A percentile compares a stretch with the other conserved stretches of the same genome.
Evolutionary conservation across 2,888 invertebrate genomes (phyloP).

Genomic region (Lepas anatifera): DNA sequence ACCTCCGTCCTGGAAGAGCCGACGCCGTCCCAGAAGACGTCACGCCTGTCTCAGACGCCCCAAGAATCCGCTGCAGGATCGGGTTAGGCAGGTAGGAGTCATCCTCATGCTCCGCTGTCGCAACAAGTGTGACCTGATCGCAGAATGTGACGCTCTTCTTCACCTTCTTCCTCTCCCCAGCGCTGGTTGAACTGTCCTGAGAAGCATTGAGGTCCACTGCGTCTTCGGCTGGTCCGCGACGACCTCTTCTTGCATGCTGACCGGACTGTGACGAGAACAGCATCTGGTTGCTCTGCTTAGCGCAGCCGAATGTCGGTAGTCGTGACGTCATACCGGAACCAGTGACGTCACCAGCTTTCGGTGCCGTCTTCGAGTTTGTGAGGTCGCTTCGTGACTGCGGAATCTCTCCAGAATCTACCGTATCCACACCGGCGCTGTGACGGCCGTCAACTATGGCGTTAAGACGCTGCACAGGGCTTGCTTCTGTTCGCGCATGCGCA

Average conservation of each 20-base stretch:
- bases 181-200: conserved; percentile 28
- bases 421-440: not conserved
- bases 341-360: too few relatives aligned
- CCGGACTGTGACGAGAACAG: conserved; percentile 11
- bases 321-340: too few relatives aligned
- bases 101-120: conserved; percentile 82
- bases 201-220: conserved; percentile 20
- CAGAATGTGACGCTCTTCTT: conserved; percentile 93
- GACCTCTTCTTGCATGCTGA: conserved; percentile 1
- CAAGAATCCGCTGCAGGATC: conserved; percentile 66
- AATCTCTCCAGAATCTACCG: too few relatives aligned
- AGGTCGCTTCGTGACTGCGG: too few relatives aligned
- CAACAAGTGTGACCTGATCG: conserved; percentile 83
- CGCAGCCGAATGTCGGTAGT: not conserved
- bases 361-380: too few relatives aligned
- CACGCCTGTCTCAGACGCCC: not conserved
- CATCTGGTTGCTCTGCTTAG: conserved; percentile 14
- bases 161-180: conserved; percentile 37
- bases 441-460: not conserved
- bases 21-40: too few relatives aligned
- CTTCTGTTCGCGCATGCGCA: too few relatives aligned
- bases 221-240: conserved; percentile 10
- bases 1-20: not conserved
- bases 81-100: conserved; percentile 85
- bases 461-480: too few relatives aligned